Base-by-base conservation (phyloP, 1,140 invertebrate genomes). In the Oryzaephilus surinamensis region DNA sequence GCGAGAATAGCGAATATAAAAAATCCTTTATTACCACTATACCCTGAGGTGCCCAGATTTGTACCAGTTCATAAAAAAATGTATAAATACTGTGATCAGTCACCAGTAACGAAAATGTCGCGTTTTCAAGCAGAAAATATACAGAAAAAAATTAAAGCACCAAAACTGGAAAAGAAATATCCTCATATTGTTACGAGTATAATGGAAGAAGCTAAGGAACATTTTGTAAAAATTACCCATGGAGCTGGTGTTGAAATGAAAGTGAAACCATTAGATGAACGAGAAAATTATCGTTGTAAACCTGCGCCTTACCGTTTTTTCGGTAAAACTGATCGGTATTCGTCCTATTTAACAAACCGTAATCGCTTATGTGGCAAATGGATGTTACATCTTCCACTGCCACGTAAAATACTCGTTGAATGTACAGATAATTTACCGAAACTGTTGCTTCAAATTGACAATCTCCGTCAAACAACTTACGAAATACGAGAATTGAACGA, bases 341-440 rank as follows among this genome's bases (percentile, higher is more conserved):
- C 62, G 0, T 65, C 64, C 39, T 81, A 71, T 63, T 32, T 77
- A 7, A 64, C 59, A 41, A 73, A 68, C 57, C 66, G 70, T 16
- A 67, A 68, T 7, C 64, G 64, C 40, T 49, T 83, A 0, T 54
- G 63, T 42, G 63, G 64, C 23, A 70, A 61, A 42, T 65, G 71
- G 30, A 65, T 76, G 8, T 60, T 78, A 8, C 55, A 77, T 10
- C 72, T 80, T 51, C 71, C 70, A 11, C 68, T 79, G 29, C 67
- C 81, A 41, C 65, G 71, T 32, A 65, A 67, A 18, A 66, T 82
- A 2, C 51, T 79, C 1, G 62, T 65, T 30, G 70, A 69, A 13
- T 71, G 74, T 1, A 62, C n/a, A n/a, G n/a, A n/a, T n/a, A n/a
- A n/a, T n/a, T n/a, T n/a, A n/a, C n/a, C n/a, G n/a, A n/a, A n/a